Conservation (phyloP, 2,888 invertebrate genomes). For the Operophtera brumata region DNA sequence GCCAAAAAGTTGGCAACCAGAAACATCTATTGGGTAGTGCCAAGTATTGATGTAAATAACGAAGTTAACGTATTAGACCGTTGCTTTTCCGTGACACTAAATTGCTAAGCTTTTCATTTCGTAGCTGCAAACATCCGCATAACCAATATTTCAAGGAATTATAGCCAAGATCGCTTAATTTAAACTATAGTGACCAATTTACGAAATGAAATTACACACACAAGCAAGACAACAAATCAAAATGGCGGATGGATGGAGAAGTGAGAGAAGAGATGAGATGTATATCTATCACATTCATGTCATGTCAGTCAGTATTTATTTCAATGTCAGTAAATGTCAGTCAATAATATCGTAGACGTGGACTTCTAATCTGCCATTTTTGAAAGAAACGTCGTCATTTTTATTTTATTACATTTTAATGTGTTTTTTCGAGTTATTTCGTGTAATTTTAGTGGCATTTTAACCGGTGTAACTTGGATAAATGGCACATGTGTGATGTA, state of each 20-base stretch:
- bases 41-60: neutral
- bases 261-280: too few species aligned
- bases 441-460: too few species aligned
- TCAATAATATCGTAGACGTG: too few species aligned
- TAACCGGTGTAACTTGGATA: too few species aligned
- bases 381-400: too few species aligned
- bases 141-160: slow-evolving; percentile 23
- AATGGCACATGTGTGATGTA: too few species aligned
- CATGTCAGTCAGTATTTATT: too few species aligned
- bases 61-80: neutral
- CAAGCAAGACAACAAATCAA: slow-evolving; percentile 46
- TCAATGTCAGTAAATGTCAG: too few species aligned
- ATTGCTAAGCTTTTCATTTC: neutral
- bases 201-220: slow-evolving; percentile 8
- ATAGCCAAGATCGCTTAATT: neutral
- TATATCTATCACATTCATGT: too few species aligned
- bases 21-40: slow-evolving; percentile 13
- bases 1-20: slow-evolving; percentile 52
- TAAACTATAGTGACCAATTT: neutral
- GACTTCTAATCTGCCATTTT: too few species aligned
- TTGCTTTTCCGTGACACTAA: neutral
- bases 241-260: slow-evolving; percentile 51
- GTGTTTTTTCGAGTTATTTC: too few species aligned
- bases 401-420: too few species aligned
- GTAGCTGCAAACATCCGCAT: slow-evolving; percentile 1